These are phyloP conservation scores for Theonella swinhoei DNA, from an alignment of 37 sponge, comb jelly and placozoan species.

Conservation along the genomic window DNA sequence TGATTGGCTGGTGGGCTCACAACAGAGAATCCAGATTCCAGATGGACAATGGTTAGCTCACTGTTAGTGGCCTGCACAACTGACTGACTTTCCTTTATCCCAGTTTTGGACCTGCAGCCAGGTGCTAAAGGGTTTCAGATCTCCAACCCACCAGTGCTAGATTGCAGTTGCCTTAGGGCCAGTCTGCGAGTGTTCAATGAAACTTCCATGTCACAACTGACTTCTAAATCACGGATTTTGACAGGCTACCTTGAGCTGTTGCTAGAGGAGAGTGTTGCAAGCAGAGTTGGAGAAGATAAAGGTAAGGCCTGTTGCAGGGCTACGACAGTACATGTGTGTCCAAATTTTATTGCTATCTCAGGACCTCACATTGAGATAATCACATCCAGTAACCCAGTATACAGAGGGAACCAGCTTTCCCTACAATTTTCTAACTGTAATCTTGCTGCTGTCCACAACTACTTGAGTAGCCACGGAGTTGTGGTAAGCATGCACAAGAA, in stretches of 20 bases:
- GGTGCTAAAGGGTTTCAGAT: slow-evolving; percentile 89
- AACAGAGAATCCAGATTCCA: slow-evolving; percentile 72
- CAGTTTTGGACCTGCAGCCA: slow-evolving; percentile 60
- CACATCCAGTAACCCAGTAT: slow-evolving; percentile 73
- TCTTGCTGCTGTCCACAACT: slow-evolving; percentile 39
- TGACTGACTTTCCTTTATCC: neutral
- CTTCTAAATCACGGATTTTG: slow-evolving; percentile 74
- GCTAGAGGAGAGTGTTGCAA: slow-evolving; percentile 45
- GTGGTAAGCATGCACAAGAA: slow-evolving; percentile 44
- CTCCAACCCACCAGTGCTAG: slow-evolving; percentile 79
- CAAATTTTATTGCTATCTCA: neutral
- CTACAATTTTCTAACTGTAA: slow-evolving; percentile 57
- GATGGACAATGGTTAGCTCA: slow-evolving; percentile 64
- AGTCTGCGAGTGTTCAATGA: slow-evolving; percentile 70
- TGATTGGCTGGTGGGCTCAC: slow-evolving; percentile 94
- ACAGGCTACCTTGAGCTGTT: slow-evolving; percentile 92
- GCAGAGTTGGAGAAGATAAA: neutral
- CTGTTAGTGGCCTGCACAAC: neutral
- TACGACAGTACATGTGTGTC: too few species aligned
- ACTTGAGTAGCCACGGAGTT: slow-evolving; percentile 51
- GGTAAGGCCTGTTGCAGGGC: too few species aligned
- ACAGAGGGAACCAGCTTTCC: slow-evolving; percentile 87
- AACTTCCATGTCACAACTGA: slow-evolving; percentile 72
- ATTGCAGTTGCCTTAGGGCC: slow-evolving; percentile 48
- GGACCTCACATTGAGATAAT: slow-evolving; percentile 53